Percentiles rank a stretch among this genome's conserved stretches.
These are phyloP conservation scores for Parochlus steinenii DNA, from an alignment of 2,888 invertebrate genomes.

Conservation along the genomic window DNA sequence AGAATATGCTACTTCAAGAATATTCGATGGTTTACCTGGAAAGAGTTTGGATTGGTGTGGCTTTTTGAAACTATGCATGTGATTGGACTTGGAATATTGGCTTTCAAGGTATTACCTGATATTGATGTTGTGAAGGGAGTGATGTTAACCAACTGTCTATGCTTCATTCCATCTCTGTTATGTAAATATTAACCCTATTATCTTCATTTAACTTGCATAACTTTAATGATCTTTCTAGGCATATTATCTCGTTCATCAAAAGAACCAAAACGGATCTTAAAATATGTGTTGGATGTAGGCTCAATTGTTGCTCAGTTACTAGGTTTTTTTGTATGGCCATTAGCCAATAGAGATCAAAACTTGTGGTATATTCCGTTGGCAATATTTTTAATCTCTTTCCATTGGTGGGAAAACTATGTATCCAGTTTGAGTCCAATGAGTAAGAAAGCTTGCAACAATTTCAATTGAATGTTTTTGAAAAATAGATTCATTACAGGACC, in stretches of 20 bases:
- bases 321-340: conserved; percentile 52
- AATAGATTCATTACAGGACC: conserved; percentile 21
- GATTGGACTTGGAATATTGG: conserved; percentile 57
- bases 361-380: conserved; percentile 36
- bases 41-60: conserved; percentile 40
- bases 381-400: conserved; percentile 49
- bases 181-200: conserved; percentile 33
- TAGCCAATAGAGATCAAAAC: conserved; percentile 22
- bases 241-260: conserved; percentile 10
- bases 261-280: conserved; percentile 24
- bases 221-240: conserved; percentile 1
- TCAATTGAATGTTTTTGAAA: neutral
- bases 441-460: conserved; percentile 15
- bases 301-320: conserved; percentile 46
- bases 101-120: conserved; percentile 60
- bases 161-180: conserved; percentile 61
- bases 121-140: conserved; percentile 67
- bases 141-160: conserved; percentile 71
- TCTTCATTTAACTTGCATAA: conserved; percentile 8
- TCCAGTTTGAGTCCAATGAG: conserved; percentile 26
- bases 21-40: conserved; percentile 35
- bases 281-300: conserved; percentile 37
- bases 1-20: conserved; percentile 61
- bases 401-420: conserved; percentile 77
- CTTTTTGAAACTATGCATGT: conserved; percentile 64